phyloP scores from a whole-genome alignment of 2,113 vertebrate species.

The Archocentrus centrarchus region DNA sequence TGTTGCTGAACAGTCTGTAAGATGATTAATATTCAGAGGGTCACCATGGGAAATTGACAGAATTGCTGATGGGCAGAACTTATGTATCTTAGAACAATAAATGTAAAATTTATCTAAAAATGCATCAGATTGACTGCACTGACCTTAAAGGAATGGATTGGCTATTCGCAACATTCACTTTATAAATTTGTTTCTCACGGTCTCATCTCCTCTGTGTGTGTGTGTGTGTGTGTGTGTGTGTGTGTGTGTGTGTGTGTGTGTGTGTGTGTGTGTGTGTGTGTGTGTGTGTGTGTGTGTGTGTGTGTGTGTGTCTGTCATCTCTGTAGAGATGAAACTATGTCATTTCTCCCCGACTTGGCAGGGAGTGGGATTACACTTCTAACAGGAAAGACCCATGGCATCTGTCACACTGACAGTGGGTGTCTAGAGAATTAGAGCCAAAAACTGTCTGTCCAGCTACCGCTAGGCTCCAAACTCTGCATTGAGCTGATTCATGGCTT shows the following conservation, averaged over 20 bases:
- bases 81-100: not conserved
- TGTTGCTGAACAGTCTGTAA: not conserved
- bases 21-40: not conserved
- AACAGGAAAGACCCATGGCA: constrained; percentile 14
- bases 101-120: not conserved
- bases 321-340: constrained; percentile 33
- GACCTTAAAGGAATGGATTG: too few species aligned
- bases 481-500: constrained; percentile 20
- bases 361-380: constrained; percentile 26
- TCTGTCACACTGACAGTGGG: constrained; percentile 31
- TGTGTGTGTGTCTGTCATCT: not conserved
- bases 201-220: not conserved
- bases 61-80: not conserved
- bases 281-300: too few species aligned
- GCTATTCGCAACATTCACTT: not conserved
- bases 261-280: too few species aligned
- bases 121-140: not conserved
- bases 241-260: too few species aligned
- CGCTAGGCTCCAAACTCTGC: constrained; percentile 32
- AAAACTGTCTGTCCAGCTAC: constrained; percentile 17
- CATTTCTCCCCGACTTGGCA: constrained; percentile 26
- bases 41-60: not conserved
- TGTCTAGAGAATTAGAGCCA: constrained; percentile 16
- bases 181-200: not conserved
- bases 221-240: too few species aligned